Evolutionary conservation across 2,888 invertebrate genomes (phyloP).

Genomic region (Campaea margaritaria): DNA sequence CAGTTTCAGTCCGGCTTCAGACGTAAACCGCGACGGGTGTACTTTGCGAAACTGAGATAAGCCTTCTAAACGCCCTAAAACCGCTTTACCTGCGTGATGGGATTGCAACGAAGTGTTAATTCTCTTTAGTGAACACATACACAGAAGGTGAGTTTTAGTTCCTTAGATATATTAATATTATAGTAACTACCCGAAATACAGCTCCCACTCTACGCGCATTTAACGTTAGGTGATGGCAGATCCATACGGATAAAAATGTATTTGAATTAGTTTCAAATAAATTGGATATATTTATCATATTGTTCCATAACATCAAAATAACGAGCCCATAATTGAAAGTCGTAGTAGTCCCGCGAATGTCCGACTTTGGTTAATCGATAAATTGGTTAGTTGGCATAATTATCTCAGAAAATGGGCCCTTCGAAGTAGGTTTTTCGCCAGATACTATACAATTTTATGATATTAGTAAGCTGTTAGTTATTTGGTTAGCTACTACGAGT

Average conservation of each 20-base stretch:
- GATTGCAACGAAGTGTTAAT: constrained; percentile 51
- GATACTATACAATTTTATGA: too few species aligned
- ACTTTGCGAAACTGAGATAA: constrained; percentile 37
- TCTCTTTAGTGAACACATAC: constrained; percentile 52
- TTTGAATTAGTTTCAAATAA: too few species aligned
- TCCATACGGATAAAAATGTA: too few species aligned
- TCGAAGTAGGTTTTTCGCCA: too few species aligned
- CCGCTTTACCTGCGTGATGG: constrained; percentile 57
- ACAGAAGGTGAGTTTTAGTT: constrained; percentile 51
- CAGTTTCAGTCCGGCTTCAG: constrained; percentile 53
- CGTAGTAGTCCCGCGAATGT: not conserved
- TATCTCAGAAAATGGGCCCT: too few species aligned
- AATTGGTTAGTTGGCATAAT: constrained; percentile 4
- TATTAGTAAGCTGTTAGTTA: too few species aligned
- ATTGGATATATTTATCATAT: not conserved
- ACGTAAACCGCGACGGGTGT: constrained; percentile 53
- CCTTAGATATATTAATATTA: too few species aligned
- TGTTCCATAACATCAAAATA: not conserved
- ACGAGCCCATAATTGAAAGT: not conserved
- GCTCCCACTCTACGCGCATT: not conserved
- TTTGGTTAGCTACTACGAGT: too few species aligned
- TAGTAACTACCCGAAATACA: not conserved
- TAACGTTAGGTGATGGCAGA: not conserved
- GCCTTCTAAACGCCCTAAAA: constrained; percentile 35
- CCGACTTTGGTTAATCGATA: constrained; percentile 1